These are phyloP conservation scores for Sus cebifrons DNA, from an alignment of 2,797 vertebrate genomes.

Conservation along the genomic window DNA sequence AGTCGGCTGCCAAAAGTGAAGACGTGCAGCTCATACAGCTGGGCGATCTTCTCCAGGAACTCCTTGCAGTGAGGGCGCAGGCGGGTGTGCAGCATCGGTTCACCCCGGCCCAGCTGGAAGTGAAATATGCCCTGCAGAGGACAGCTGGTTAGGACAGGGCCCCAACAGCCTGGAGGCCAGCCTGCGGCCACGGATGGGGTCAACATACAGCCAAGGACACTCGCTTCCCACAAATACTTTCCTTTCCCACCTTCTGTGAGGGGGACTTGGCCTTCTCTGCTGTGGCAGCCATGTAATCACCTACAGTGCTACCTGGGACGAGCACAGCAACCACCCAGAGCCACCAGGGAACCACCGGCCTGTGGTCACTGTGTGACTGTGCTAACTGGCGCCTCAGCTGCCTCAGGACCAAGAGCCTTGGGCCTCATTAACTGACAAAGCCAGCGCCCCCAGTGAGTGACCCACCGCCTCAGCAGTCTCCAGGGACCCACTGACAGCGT, in stretches of 20 bases:
- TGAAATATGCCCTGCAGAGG: constrained; percentile 96
- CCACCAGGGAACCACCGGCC: background rate
- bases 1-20: constrained; percentile 99
- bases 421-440: background rate
- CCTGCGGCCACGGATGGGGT: background rate
- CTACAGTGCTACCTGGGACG: background rate
- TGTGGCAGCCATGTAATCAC: background rate
- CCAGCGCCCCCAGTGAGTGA: background rate
- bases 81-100: constrained; percentile 98
- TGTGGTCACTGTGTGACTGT: no score
- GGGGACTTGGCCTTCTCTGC: background rate
- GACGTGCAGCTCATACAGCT: constrained; percentile 97
- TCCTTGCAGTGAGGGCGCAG: constrained; percentile 98
- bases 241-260: background rate
- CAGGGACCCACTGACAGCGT: no score
- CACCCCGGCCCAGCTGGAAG: constrained; percentile 97
- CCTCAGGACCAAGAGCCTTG: no score
- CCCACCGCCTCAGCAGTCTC: background rate
- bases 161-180: no score
- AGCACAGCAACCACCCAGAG: background rate
- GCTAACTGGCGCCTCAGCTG: background rate
- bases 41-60: constrained; percentile 98
- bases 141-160: no score
- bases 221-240: rapidly evolving
- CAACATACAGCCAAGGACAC: no score